These are phyloP conservation scores for Xylocopa sonorina DNA, from an alignment of 1,140 invertebrate species.

Conservation along the genomic window DNA sequence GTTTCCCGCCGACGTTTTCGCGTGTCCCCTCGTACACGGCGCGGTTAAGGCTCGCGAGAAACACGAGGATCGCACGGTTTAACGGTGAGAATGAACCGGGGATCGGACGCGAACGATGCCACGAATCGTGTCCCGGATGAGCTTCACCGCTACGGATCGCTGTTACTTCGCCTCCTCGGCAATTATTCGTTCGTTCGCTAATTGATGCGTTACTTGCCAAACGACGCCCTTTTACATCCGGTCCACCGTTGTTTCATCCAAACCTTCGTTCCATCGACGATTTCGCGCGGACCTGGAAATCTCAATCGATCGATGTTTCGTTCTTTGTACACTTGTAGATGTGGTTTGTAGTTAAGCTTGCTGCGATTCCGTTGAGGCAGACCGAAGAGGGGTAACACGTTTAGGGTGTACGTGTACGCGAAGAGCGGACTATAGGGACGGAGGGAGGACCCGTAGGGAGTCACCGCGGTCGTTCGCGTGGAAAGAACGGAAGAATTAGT, in stretches of 20 bases:
- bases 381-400: background rate
- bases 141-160: background rate
- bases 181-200: background rate
- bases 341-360: too few species aligned
- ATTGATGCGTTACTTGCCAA: too few species aligned
- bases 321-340: too few species aligned
- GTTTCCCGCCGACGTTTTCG: constrained; percentile 29
- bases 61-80: constrained; percentile 2
- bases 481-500: constrained; percentile 57
- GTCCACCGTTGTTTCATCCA: too few species aligned
- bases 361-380: background rate
- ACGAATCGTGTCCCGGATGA: background rate
- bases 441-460: constrained; percentile 28
- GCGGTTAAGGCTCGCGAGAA: background rate
- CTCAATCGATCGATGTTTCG: too few species aligned
- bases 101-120: background rate
- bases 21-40: background rate
- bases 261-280: too few species aligned
- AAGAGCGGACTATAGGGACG: constrained; percentile 33
- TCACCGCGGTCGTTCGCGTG: constrained; percentile 42
- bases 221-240: too few species aligned
- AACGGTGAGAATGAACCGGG: constrained; percentile 32
- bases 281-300: too few species aligned
- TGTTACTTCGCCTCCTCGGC: background rate
- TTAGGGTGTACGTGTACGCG: background rate